Conservation (phyloP, 2,888 invertebrate genomes). For the Lamellibrachia columna region DNA sequence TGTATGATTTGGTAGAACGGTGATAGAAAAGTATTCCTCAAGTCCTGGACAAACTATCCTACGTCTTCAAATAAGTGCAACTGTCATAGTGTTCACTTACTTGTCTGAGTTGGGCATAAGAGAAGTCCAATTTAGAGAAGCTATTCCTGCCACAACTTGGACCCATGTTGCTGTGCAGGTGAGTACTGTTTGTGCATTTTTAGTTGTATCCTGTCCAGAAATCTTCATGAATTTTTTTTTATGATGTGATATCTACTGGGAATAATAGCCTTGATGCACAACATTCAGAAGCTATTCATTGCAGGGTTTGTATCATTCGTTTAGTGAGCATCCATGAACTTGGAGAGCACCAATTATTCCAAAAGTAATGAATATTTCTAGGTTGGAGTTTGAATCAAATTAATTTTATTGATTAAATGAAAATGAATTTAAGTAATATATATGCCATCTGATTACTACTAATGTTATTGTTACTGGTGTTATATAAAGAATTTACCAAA, state of each 20-base stretch:
- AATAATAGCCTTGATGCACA: no score
- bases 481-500: no score
- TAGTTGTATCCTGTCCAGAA: neutral
- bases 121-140: constrained; percentile 47
- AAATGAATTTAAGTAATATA: no score
- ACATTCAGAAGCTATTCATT: no score
- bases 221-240: neutral
- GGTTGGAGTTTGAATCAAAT: no score
- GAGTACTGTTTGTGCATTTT: constrained; percentile 21
- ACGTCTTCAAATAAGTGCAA: constrained; percentile 44
- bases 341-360: no score
- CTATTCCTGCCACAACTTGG: constrained; percentile 52
- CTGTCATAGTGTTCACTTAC: constrained; percentile 49
- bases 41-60: constrained; percentile 47
- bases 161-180: constrained; percentile 60
- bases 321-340: no score
- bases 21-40: constrained; percentile 52
- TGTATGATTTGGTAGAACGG: constrained; percentile 47
- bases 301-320: no score
- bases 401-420: no score
- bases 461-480: no score
- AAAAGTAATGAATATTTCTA: no score
- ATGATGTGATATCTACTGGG: neutral
- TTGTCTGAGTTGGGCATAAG: constrained; percentile 42
- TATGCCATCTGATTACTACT: no score